Conservation (phyloP, 2,888 invertebrate species). For the Halictus ligatus region DNA sequence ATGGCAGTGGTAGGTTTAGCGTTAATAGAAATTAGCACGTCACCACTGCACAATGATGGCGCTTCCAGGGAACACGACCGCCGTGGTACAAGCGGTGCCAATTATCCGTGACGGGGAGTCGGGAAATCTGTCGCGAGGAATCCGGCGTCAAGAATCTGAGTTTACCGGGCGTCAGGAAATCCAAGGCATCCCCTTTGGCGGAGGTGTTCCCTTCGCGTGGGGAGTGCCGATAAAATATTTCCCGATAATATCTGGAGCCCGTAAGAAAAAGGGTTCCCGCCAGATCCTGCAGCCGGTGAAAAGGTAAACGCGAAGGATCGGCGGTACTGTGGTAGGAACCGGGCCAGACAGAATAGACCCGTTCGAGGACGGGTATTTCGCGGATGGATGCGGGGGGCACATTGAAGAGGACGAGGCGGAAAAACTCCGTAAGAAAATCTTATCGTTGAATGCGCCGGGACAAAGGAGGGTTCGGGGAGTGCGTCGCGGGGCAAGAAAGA, state of each 20-base stretch:
- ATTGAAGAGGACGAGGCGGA: slow-evolving; percentile 44
- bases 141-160: background rate
- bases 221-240: background rate
- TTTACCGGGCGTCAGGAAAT: background rate
- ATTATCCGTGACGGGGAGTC: background rate
- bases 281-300: background rate
- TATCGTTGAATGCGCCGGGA: slow-evolving; percentile 47
- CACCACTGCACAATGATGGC: background rate
- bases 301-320: slow-evolving; percentile 26
- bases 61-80: background rate
- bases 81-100: background rate
- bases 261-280: background rate
- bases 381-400: slow-evolving; percentile 33
- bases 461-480: slow-evolving; percentile 29
- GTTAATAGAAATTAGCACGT: too few relatives aligned
- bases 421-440: slow-evolving; percentile 49
- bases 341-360: slow-evolving; percentile 6
- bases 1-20: too few relatives aligned
- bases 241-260: background rate
- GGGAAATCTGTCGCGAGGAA: background rate
- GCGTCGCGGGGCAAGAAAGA: slow-evolving; percentile 3
- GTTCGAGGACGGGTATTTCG: slow-evolving; percentile 30
- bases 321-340: background rate
- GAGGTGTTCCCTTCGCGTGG: background rate
- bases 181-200: background rate